Evolutionary conservation across 2,888 invertebrate genomes (phyloP).

Genomic region (Apamea anceps): DNA sequence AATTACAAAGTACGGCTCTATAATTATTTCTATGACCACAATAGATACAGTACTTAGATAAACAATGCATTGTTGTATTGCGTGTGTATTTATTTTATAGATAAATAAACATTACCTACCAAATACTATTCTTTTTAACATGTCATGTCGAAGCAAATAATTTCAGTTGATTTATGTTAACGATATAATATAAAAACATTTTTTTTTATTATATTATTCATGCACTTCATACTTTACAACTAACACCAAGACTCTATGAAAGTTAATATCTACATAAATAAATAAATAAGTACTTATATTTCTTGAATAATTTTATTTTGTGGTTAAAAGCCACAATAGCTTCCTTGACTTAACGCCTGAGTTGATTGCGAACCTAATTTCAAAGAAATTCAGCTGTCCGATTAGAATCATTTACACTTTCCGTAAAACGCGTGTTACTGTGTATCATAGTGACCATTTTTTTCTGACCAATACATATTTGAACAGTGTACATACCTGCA

Average conservation of each 20-base stretch:
- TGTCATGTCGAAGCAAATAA: neutral
- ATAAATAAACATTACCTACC: slow-evolving; percentile 19
- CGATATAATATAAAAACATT: neutral
- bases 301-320: slow-evolving; percentile 68
- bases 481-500: slow-evolving; percentile 82
- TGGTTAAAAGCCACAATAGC: slow-evolving; percentile 76
- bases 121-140: neutral
- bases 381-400: slow-evolving; percentile 30
- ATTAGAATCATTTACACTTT: slow-evolving; percentile 35
- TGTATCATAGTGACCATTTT: slow-evolving; percentile 37
- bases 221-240: slow-evolving; percentile 6
- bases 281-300: slow-evolving; percentile 13
- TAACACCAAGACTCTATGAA: slow-evolving; percentile 35
- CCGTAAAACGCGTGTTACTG: slow-evolving; percentile 33
- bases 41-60: slow-evolving; percentile 21
- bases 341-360: slow-evolving; percentile 69
- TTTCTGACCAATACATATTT: slow-evolving; percentile 60
- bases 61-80: slow-evolving; percentile 23
- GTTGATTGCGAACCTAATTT: slow-evolving; percentile 64
- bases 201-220: neutral
- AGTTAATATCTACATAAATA: neutral
- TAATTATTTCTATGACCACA: slow-evolving; percentile 6
- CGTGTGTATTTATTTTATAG: slow-evolving; percentile 9
- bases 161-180: neutral
- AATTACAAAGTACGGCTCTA: neutral